These are phyloP conservation scores for Drosophila nasuta DNA, from an alignment of 1,140 invertebrate species.

Conservation along the genomic window DNA sequence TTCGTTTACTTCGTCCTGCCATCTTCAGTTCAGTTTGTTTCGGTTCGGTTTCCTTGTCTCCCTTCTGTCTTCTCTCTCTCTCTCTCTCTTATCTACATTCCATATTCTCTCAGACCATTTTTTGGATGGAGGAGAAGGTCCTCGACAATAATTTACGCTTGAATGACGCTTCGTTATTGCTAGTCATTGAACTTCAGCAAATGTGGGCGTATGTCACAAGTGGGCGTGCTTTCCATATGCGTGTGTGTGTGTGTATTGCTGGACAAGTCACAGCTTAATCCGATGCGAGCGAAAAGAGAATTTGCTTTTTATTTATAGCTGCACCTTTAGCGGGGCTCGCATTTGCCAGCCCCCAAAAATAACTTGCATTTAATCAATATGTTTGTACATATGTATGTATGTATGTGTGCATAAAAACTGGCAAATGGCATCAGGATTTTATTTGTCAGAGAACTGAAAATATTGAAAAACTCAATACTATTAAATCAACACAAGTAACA, in stretches of 20 bases:
- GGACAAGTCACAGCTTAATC: constrained; percentile 38
- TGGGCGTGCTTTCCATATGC: constrained; percentile 27
- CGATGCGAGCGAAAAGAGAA: constrained; percentile 20
- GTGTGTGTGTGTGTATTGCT: constrained; percentile 16
- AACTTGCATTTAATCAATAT: constrained; percentile 65
- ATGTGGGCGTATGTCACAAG: constrained; percentile 43
- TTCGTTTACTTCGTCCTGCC: neutral
- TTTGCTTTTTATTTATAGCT: constrained; percentile 50
- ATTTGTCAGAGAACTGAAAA: constrained; percentile 3
- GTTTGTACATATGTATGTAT: too few species aligned
- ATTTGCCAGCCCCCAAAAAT: constrained; percentile 51
- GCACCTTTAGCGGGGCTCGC: constrained; percentile 27
- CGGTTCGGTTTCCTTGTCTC: neutral
- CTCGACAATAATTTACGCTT: constrained; percentile 72
- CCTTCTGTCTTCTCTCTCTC: neutral
- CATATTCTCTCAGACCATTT: constrained; percentile 23
- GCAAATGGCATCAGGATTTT: constrained; percentile 20
- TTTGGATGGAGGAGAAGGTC: constrained; percentile 2
- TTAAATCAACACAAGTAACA: neutral
- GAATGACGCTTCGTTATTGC: constrained; percentile 65
- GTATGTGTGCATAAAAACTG: constrained; percentile 18
- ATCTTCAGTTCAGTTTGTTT: neutral
- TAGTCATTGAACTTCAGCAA: constrained; percentile 80
- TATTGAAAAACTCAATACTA: neutral
- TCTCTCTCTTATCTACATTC: neutral